These are phyloP conservation scores for Procambarus virginalis DNA, from an alignment of 1,140 invertebrate species.

Conservation along the genomic window DNA sequence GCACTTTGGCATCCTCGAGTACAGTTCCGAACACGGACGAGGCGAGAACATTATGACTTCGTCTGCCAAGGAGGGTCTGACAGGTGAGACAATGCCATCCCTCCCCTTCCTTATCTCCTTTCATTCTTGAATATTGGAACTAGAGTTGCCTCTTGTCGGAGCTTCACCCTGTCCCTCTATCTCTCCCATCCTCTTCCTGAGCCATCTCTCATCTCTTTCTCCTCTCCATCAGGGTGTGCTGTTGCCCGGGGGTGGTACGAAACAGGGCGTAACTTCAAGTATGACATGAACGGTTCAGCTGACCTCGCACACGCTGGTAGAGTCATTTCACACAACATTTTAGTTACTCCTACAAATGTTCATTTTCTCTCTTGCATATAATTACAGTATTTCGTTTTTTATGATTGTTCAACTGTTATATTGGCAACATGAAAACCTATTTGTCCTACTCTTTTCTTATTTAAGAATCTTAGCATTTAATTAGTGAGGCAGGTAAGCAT, in stretches of 20 bases:
- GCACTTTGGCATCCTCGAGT: conserved; percentile 61
- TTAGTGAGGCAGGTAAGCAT: too few relatives aligned
- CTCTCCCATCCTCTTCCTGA: too few relatives aligned
- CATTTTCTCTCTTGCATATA: too few relatives aligned
- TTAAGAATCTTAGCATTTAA: too few relatives aligned
- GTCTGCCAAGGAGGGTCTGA: conserved; percentile 45
- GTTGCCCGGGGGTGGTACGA: conserved; percentile 40
- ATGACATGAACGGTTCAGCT: conserved; percentile 13
- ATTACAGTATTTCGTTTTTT: too few relatives aligned
- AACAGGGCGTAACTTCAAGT: conserved; percentile 48
- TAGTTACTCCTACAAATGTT: too few relatives aligned
- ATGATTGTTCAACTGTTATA: too few relatives aligned
- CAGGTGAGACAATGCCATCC: conserved; percentile 24
- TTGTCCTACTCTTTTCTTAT: too few relatives aligned
- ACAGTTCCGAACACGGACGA: conserved; percentile 63
- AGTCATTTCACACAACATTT: neutral
- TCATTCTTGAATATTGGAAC: neutral
- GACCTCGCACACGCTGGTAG: conserved; percentile 50
- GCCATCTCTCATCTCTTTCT: too few relatives aligned
- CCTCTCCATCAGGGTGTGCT: too few relatives aligned
- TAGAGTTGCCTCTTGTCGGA: too few relatives aligned
- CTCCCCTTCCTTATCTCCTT: neutral
- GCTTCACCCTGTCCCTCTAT: neutral
- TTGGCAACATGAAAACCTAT: too few relatives aligned
- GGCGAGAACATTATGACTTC: conserved; percentile 68